Evolutionary conservation across 2,113 vertebrate species (phyloP).

Genomic region (Paramisgurnus dabryanus): DNA sequence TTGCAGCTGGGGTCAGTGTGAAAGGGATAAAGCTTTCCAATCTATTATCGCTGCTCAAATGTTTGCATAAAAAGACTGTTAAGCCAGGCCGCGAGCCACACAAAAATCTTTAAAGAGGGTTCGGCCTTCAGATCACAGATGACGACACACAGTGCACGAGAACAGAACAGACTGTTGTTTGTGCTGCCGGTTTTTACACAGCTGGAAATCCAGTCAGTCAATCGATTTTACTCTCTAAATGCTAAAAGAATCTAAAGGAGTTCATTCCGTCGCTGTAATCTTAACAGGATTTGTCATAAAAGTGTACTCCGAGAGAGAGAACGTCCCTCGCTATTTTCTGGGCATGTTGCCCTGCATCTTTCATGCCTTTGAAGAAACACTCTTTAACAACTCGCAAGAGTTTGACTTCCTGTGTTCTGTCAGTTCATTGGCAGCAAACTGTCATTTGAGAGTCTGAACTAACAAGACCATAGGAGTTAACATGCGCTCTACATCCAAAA

Average conservation of each 20-base stretch:
- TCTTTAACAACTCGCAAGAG: slow-evolving; percentile 70
- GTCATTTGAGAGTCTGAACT: slow-evolving; percentile 61
- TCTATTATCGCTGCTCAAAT: slow-evolving; percentile 64
- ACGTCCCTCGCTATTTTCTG: slow-evolving; percentile 38
- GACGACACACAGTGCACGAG: slow-evolving; percentile 55
- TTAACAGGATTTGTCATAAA: slow-evolving; percentile 16
- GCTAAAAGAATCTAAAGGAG: not conserved
- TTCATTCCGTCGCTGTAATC: slow-evolving; percentile 18
- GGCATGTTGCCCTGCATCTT: slow-evolving; percentile 43
- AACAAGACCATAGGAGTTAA: slow-evolving; percentile 48
- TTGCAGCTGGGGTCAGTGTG: slow-evolving; percentile 71
- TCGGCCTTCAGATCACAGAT: slow-evolving; percentile 68
- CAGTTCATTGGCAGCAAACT: slow-evolving; percentile 64
- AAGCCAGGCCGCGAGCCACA: slow-evolving; percentile 59
- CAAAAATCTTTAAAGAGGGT: slow-evolving; percentile 66
- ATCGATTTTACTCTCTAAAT: not conserved
- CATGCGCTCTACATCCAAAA: slow-evolving; percentile 30
- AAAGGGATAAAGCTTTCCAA: slow-evolving; percentile 54
- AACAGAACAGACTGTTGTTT: slow-evolving; percentile 27
- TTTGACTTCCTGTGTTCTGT: slow-evolving; percentile 66
- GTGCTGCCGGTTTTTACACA: not conserved
- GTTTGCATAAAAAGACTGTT: slow-evolving; percentile 60
- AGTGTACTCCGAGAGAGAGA: slow-evolving; percentile 11
- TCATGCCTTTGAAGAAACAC: slow-evolving; percentile 54
- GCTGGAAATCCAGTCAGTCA: slow-evolving; percentile 4